Evolutionary conservation across 2,113 vertebrate genomes (phyloP).

Genomic region (Todiramphus chloris): DNA sequence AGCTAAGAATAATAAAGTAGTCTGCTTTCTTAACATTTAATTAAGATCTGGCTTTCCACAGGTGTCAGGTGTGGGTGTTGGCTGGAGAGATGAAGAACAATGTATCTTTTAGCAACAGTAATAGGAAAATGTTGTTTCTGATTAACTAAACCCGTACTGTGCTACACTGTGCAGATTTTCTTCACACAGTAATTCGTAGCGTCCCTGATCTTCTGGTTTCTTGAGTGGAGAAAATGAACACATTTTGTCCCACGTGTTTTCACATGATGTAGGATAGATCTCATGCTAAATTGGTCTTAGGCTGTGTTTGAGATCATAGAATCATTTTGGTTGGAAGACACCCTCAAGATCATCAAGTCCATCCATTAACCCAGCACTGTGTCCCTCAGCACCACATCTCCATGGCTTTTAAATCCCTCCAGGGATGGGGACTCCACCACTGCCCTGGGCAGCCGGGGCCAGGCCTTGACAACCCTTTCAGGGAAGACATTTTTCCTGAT

Average conservation of each 20-base stretch:
- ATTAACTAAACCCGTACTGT: neutral
- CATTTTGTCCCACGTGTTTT: neutral
- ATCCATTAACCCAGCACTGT: no score
- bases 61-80: neutral
- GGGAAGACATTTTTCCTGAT: no score
- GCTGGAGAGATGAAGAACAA: neutral
- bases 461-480: no score
- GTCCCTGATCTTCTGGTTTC: neutral
- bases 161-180: neutral
- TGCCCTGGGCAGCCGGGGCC: no score
- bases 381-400: no score
- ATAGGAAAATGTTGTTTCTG: neutral
- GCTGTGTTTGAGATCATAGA: neutral
- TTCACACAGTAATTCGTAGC: neutral
- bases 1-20: neutral
- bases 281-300: neutral
- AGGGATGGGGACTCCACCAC: no score
- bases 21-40: neutral
- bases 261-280: fast-evolving
- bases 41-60: neutral
- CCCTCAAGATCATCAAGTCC: no score
- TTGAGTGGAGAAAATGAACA: neutral
- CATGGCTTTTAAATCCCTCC: no score
- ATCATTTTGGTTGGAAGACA: no score
- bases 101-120: neutral